Evolutionary conservation across 1,140 invertebrate species (phyloP).

Genomic region (Drosophila sulfurigaster): DNA sequence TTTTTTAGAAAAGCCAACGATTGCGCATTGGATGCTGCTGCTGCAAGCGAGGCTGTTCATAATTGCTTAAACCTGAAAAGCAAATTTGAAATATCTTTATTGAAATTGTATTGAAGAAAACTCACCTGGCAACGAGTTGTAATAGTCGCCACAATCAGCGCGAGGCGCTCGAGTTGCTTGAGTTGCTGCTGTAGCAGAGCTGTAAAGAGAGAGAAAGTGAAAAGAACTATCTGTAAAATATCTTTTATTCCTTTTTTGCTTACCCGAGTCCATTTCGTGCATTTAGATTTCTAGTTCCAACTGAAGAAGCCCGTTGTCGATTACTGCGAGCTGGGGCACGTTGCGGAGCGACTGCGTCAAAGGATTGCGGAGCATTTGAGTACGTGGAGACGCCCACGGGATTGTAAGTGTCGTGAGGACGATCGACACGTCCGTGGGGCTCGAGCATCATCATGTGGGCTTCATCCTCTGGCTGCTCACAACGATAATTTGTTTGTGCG

Average conservation of each 20-base stretch:
- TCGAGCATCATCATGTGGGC: conserved; percentile 15
- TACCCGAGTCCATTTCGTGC: conserved; percentile 23
- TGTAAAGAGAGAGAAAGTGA: background rate
- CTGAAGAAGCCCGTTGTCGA: too few relatives aligned
- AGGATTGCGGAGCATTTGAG: background rate
- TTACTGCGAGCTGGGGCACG: background rate
- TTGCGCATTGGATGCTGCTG: too few relatives aligned
- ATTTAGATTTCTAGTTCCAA: background rate
- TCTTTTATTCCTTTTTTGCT: background rate
- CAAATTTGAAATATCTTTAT: too few relatives aligned
- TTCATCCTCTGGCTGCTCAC: conserved; percentile 21
- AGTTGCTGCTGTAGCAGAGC: background rate
- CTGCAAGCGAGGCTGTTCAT: background rate
- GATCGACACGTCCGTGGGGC: background rate
- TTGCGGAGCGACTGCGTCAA: background rate
- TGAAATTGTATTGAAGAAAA: too few relatives aligned
- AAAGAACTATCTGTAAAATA: too few relatives aligned
- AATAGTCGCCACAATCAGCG: conserved; percentile 13
- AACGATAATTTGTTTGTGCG: conserved; percentile 29
- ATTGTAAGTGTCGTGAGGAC: conserved; percentile 7
- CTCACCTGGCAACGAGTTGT: conserved; percentile 1
- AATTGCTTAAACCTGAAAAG: background rate
- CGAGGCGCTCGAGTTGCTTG: background rate
- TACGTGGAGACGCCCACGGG: background rate
- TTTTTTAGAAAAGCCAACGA: too few relatives aligned